A percentile compares a stretch with the other conserved stretches of the same genome.
Evolutionary conservation across 2,797 vertebrate genomes (phyloP).

Genomic region (Dicrostonyx torquatus): DNA sequence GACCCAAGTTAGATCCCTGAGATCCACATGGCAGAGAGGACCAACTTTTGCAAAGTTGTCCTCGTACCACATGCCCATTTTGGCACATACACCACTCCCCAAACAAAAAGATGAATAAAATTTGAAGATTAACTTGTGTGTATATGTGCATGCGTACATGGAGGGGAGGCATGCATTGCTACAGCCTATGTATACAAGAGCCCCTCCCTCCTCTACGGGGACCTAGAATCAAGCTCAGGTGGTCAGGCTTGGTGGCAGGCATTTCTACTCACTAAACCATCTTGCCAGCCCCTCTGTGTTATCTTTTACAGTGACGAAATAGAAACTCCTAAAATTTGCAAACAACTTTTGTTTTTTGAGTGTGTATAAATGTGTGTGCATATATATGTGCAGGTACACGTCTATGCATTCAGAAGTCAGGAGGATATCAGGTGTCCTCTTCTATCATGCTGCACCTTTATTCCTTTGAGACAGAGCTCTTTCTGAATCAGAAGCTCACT

Average conservation of each 20-base stretch:
- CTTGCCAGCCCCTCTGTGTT: not conserved
- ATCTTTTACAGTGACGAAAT: not conserved
- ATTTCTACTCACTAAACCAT: not conserved
- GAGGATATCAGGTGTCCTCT: not conserved
- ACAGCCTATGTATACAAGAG: not conserved
- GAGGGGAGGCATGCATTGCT: not conserved
- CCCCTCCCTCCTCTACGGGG: not conserved
- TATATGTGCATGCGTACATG: too few relatives aligned
- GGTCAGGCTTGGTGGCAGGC: not conserved
- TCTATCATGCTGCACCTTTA: not conserved
- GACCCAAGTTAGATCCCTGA: not conserved
- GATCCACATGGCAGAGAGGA: not conserved
- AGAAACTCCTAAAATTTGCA: not conserved
- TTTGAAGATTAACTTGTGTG: not conserved
- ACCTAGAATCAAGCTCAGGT: not conserved
- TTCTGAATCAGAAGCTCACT: not conserved
- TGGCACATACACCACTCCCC: too few relatives aligned
- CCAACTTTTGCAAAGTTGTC: not conserved
- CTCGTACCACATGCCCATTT: not conserved
- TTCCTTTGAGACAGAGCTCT: not conserved
- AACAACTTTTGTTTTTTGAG: not conserved
- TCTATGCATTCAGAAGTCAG: not conserved
- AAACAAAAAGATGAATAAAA: not conserved
- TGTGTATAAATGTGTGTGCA: not conserved
- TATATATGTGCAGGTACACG: not conserved